A percentile compares a stretch with the other conserved stretches of the same genome.
Conservation (phyloP, 2,888 invertebrate species). For the Catocala nupta region DNA sequence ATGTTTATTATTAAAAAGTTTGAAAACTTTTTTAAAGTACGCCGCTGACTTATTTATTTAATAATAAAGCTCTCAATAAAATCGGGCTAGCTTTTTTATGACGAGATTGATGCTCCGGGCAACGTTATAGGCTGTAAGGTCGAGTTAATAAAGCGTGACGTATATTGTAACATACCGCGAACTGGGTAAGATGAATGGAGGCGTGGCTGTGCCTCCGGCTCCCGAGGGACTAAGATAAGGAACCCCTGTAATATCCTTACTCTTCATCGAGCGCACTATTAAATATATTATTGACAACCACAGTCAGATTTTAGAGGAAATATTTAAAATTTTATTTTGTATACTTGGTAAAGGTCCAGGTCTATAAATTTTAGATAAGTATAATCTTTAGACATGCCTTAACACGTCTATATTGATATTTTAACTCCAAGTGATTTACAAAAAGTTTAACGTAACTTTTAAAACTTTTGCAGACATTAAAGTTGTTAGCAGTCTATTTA, state of each 20-base stretch:
- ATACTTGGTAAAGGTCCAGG: not conserved
- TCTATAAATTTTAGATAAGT: not conserved
- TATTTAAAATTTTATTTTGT: constrained; percentile 2
- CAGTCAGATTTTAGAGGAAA: constrained; percentile 9
- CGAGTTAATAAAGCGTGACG: constrained; percentile 41
- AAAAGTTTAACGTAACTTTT: constrained; percentile 5
- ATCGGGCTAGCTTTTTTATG: not conserved
- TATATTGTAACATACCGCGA: constrained; percentile 30
- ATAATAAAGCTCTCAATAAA: no score
- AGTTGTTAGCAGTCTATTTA: no score
- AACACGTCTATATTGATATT: not conserved
- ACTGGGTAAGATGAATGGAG: constrained; percentile 40
- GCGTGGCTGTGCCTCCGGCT: constrained; percentile 18
- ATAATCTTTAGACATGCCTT: not conserved
- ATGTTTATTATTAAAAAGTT: constrained; percentile 22
- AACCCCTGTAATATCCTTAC: constrained; percentile 38
- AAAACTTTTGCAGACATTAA: not conserved
- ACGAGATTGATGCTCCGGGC: not conserved
- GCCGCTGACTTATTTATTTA: no score
- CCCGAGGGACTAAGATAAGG: constrained; percentile 38
- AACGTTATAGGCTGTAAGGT: constrained; percentile 27
- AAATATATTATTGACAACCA: constrained; percentile 34
- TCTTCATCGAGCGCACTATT: constrained; percentile 33
- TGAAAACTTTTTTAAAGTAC: constrained; percentile 19
- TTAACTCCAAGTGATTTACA: not conserved